phyloP scores from a whole-genome alignment of 92 coral and sea anemone species.

The Palythoa caribaeorum region DNA sequence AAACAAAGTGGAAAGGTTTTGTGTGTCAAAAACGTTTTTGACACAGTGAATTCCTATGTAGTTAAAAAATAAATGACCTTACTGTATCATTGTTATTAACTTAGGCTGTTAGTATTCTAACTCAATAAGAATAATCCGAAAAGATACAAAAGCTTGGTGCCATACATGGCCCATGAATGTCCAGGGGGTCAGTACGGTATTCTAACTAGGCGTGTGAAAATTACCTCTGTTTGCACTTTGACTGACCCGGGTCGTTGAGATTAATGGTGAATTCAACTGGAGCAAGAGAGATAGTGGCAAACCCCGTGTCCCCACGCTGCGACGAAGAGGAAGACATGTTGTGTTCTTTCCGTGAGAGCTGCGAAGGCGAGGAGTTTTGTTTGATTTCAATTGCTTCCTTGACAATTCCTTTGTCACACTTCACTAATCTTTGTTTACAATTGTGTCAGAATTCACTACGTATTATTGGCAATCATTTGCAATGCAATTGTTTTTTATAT shows the following conservation, averaged over 20 bases:
- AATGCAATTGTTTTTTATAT: not conserved
- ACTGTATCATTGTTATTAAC: not conserved
- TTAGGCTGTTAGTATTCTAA: not conserved
- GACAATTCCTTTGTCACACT: not conserved
- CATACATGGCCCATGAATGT: not conserved
- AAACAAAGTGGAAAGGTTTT: not conserved
- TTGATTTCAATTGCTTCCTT: not conserved
- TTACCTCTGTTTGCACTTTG: conserved; percentile 29
- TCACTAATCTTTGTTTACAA: conserved; percentile 34
- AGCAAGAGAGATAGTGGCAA: not conserved
- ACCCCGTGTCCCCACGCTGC: not conserved
- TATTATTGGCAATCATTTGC: not conserved
- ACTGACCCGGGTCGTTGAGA: conserved; percentile 19
- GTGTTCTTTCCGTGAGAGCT: not conserved
- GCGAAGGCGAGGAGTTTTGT: conserved; percentile 1
- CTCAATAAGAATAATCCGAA: not conserved
- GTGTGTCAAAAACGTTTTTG: not conserved
- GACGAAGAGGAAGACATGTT: conserved; percentile 10
- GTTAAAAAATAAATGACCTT: not conserved
- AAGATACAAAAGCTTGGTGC: not conserved
- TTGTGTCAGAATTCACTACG: not conserved
- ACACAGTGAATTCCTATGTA: not conserved
- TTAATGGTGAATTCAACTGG: conserved; percentile 26
- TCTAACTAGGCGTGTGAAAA: not conserved
- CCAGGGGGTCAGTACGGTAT: no score